These are phyloP conservation scores for Drosophila monieri DNA, from an alignment of 2,888 invertebrate genomes.

Conservation along the genomic window DNA sequence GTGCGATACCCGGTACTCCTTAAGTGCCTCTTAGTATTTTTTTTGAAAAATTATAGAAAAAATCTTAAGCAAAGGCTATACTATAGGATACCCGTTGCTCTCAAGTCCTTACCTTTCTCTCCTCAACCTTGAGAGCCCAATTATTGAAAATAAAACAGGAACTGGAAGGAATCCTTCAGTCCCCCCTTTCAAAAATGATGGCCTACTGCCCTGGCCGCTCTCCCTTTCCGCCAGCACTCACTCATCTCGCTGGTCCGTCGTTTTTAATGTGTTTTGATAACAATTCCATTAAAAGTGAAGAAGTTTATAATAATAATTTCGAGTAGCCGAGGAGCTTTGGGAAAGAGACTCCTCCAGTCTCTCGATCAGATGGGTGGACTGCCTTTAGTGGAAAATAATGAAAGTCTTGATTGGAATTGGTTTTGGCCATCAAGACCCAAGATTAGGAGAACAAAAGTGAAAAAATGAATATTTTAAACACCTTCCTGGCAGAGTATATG, in stretches of 20 bases:
- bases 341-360: background rate
- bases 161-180: background rate
- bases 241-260: conserved; percentile 37
- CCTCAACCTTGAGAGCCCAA: too few relatives aligned
- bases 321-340: conserved; percentile 57
- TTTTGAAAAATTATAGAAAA: too few relatives aligned
- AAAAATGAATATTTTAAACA: background rate
- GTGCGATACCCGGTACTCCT: too few relatives aligned
- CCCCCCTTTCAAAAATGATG: background rate
- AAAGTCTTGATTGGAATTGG: too few relatives aligned
- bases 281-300: conserved; percentile 81
- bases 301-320: conserved; percentile 80
- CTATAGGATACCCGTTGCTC: too few relatives aligned
- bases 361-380: conserved; percentile 18
- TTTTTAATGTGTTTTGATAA: conserved; percentile 79
- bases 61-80: too few relatives aligned
- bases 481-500: background rate
- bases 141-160: too few relatives aligned
- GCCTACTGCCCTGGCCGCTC: background rate
- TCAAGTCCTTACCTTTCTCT: too few relatives aligned
- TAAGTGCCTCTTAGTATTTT: too few relatives aligned
- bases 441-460: background rate
- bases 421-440: too few relatives aligned
- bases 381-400: background rate
- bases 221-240: conserved; percentile 2